These are phyloP conservation scores for Melanocharis versteri DNA, from an alignment of 2,113 vertebrate genomes.

Conservation along the genomic window DNA sequence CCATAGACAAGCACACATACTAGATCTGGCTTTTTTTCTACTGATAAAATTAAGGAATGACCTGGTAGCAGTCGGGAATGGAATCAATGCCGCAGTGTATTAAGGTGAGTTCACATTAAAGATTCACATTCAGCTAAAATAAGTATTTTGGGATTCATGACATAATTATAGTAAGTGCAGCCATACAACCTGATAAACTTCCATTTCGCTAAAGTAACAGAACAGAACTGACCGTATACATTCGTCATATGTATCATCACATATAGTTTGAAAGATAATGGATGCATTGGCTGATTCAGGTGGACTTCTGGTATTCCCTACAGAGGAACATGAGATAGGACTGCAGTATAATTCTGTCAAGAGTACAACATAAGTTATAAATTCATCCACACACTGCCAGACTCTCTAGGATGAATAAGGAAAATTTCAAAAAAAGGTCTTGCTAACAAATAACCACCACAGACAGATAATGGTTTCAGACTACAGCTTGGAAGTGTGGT, in stretches of 20 bases:
- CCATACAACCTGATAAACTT: neutral
- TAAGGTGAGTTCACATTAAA: neutral
- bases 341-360: neutral
- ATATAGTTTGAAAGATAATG: neutral
- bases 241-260: neutral
- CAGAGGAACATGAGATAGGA: neutral
- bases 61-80: neutral
- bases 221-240: neutral
- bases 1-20: neutral
- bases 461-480: neutral
- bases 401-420: neutral
- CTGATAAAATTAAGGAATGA: neutral
- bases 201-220: neutral
- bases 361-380: neutral
- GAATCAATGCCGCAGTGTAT: neutral
- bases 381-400: neutral
- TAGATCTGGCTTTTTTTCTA: neutral
- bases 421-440: neutral
- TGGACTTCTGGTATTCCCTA: neutral
- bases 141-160: neutral
- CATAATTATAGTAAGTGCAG: neutral
- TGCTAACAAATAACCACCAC: fast-evolving
- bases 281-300: neutral
- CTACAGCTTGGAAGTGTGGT: neutral
- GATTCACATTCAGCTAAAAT: neutral